Evolutionary conservation across 2,888 invertebrate species (phyloP).

Genomic region (Diarsia mendica): DNA sequence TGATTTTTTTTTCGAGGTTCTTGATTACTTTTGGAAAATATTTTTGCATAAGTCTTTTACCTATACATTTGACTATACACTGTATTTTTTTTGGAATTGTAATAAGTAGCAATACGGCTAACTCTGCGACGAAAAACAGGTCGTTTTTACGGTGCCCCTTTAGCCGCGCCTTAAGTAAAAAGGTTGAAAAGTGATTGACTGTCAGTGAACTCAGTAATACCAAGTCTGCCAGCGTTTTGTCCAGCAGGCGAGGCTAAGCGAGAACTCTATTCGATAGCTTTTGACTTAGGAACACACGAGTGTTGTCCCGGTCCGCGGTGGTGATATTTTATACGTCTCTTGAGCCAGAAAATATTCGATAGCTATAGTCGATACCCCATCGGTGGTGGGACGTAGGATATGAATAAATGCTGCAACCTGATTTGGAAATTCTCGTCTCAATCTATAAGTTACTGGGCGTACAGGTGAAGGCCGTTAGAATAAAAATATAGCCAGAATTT

Average conservation of each 20-base stretch:
- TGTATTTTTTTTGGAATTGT: too few relatives aligned
- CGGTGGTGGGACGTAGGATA: not conserved
- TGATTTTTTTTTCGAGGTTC: too few relatives aligned
- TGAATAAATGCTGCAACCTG: not conserved
- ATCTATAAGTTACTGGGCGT: not conserved
- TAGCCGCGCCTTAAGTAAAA: too few relatives aligned
- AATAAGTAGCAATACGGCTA: too few relatives aligned
- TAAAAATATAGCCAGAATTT: not conserved
- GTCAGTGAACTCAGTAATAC: too few relatives aligned
- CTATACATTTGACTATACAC: too few relatives aligned
- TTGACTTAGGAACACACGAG: not conserved
- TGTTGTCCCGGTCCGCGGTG: too few relatives aligned
- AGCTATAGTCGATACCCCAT: not conserved
- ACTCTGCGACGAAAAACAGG: too few relatives aligned
- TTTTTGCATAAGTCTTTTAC: too few relatives aligned
- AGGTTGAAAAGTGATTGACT: too few relatives aligned
- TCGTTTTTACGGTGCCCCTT: too few relatives aligned
- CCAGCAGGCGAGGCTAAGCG: not conserved
- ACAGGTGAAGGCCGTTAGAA: not conserved
- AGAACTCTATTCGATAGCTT: not conserved
- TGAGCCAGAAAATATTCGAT: not conserved
- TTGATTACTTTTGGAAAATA: too few relatives aligned
- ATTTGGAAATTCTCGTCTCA: not conserved
- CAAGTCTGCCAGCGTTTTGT: not conserved
- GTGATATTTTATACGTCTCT: not conserved